Evolutionary conservation across 92 coral and sea anemone species (phyloP), one percentile per base, ranked within the genome.

Genomic region (Palythoa grandis): DNA sequence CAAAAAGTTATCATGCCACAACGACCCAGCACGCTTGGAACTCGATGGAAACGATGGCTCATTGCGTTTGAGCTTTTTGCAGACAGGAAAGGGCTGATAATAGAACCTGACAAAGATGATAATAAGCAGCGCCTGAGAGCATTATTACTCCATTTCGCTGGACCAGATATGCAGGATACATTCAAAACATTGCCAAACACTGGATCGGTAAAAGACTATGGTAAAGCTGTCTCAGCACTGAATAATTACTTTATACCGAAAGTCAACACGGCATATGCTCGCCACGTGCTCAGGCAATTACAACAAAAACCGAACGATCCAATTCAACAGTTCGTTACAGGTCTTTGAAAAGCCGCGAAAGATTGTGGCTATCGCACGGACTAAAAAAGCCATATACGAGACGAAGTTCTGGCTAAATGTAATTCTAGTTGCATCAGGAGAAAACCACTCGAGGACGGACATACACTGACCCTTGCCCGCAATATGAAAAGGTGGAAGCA

Each of bases 131-230:
- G 65, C 65, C 65, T 11, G 38, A 61, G 87, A n/a, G 87, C 87
- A n/a, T 39, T 47, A 83, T 52, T 83, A 38, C 70, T 70, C 2
- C 79, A 47, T 71, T 22, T 70, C 11, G 79, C 87, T 13, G 79
- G 87, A 65, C 74, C 68, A 48, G 79, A 70, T 69, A 4, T 70
- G 48, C 79, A 69, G 69, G 79, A 37, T 37, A 83, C 69, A 37
- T 83, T 83, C 24, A 29, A 50, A 48, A 83, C 80, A 76, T 50
- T 83, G 63, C 67, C 70, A 22, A 25, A 69, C 40, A 58, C n/a
- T 58, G 65, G 65, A 58, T 58, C n/a, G n/a, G n/a, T 58, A 58
- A 58, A 58, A 58, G 20, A 58, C n/a, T 58, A 58, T 58, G 5
- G 4, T 58, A 58, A 58, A 58, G 65, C 66, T 60, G 22, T 60